A percentile compares a stretch with the other conserved stretches of the same genome.
Evolutionary conservation across 2,113 vertebrate species (phyloP).

Genomic region (Nycticryphes semicollaris): DNA sequence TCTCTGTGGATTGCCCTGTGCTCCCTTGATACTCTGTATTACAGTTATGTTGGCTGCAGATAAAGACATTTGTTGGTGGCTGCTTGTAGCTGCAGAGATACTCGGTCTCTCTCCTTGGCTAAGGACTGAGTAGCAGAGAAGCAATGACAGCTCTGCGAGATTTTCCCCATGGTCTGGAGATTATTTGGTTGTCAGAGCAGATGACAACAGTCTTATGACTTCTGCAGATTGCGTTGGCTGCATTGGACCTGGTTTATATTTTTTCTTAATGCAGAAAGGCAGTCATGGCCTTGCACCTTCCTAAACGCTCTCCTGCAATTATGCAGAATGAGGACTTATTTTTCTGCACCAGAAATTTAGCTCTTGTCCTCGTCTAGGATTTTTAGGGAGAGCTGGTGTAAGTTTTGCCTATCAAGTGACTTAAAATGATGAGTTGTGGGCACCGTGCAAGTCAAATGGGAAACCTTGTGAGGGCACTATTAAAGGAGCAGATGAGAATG

Average conservation of each 20-base stretch:
- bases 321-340: neutral
- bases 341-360: neutral
- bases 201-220: neutral
- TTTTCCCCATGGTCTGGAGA: neutral
- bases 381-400: neutral
- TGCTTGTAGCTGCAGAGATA: neutral
- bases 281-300: neutral
- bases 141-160: neutral
- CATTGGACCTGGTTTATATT: neutral
- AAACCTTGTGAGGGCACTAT: neutral
- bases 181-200: neutral
- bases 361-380: neutral
- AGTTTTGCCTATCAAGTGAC: neutral
- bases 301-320: neutral
- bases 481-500: neutral
- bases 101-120: neutral
- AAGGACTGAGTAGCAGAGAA: neutral
- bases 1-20: neutral
- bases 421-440: neutral
- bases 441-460: neutral
- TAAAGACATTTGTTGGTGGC: neutral
- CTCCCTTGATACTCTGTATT: neutral
- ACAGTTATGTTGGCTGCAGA: neutral
- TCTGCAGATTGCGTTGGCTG: neutral
- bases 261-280: neutral